These are phyloP conservation scores for Cephalopachus bancanus DNA, from an alignment of 2,797 vertebrate species.

Conservation along the genomic window DNA sequence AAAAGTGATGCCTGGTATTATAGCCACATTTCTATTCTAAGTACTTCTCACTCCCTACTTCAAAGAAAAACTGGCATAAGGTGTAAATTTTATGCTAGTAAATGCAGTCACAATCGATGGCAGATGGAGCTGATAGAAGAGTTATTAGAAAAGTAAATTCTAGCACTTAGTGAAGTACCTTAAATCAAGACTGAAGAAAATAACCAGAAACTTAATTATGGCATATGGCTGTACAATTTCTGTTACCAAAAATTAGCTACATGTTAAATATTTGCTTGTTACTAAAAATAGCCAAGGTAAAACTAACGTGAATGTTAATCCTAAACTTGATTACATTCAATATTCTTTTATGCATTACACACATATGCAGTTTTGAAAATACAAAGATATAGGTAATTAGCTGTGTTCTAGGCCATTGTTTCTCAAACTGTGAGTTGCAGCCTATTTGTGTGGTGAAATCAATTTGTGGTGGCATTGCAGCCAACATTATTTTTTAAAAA, in stretches of 20 bases:
- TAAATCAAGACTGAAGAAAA: constrained; percentile 52
- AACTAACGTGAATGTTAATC: constrained; percentile 4
- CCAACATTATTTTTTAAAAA: background rate
- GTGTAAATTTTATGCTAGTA: constrained; percentile 12
- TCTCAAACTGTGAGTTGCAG: background rate
- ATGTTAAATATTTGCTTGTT: constrained; percentile 50
- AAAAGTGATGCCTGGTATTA: background rate
- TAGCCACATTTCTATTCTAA: background rate
- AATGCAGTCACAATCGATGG: background rate
- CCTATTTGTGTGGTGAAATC: constrained; percentile 28
- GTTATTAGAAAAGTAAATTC: constrained; percentile 11
- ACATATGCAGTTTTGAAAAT: constrained; percentile 23
- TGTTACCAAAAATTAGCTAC: constrained; percentile 23
- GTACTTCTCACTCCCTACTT: background rate
- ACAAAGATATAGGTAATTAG: background rate
- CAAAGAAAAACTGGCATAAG: background rate
- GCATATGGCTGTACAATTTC: background rate
- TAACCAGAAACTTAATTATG: constrained; percentile 36
- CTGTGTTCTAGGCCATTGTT: constrained; percentile 30
- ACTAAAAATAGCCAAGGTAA: constrained; percentile 59
- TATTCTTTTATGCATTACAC: background rate
- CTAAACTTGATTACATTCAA: constrained; percentile 33
- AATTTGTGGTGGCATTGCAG: background rate
- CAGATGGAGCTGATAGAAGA: constrained; percentile 21
- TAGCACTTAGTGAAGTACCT: constrained; percentile 49